Percentiles rank a stretch among this genome's conserved stretches.
phyloP scores from a whole-genome alignment of 2,113 vertebrate genomes.

The Crotalus helleri region DNA sequence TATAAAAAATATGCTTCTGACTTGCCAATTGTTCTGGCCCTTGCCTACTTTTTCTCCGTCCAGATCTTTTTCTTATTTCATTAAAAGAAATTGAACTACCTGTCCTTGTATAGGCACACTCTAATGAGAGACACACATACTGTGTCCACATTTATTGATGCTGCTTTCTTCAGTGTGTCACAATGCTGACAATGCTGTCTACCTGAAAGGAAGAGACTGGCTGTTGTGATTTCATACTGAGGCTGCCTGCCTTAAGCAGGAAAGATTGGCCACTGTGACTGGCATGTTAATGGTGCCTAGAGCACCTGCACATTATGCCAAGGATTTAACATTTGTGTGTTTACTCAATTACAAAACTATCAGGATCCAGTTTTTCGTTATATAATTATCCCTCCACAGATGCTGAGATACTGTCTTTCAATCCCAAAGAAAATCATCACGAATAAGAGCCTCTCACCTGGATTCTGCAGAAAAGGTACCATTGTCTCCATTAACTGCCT shows the following conservation, averaged over 20 bases:
- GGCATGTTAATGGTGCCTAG: neutral
- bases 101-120: neutral
- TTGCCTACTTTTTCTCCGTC: neutral
- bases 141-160: neutral
- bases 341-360: neutral
- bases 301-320: neutral
- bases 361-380: neutral
- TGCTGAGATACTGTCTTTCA: neutral
- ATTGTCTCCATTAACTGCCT: neutral
- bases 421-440: neutral
- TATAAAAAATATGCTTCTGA: neutral
- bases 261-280: neutral
- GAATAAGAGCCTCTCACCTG: neutral
- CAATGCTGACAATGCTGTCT: neutral
- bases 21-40: neutral
- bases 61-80: neutral
- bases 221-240: neutral
- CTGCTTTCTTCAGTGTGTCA: neutral
- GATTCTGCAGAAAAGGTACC: neutral
- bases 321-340: neutral
- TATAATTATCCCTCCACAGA: neutral
- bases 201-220: too few species aligned
- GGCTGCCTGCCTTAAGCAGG: neutral
- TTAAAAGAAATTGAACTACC: neutral
- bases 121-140: neutral